Evolutionary conservation across 2,113 vertebrate genomes (phyloP), one percentile per base, ranked within the genome.

Genomic region (Pleuronectes platessa): DNA sequence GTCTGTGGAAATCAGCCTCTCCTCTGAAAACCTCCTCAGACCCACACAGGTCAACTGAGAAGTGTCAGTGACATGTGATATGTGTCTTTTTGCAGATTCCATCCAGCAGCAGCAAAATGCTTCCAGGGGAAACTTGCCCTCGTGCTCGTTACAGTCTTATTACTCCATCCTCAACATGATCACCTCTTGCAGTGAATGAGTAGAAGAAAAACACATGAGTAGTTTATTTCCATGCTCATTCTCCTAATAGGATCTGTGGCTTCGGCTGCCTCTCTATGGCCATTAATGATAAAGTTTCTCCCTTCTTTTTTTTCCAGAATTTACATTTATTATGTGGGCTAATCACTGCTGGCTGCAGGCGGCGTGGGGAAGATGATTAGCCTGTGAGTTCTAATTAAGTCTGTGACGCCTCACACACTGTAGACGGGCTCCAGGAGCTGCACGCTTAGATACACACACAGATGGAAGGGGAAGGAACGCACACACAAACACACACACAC

Each of bases 321-420:
- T 82, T 86, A 82, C 74, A 78, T 88, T 77, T 81, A 83, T 86
- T 81, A 88, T 80, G 81, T 83, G 78, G 78, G 78, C 61, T 87
- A 90, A 87, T 91, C 90, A 89, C 77, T 60, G 84, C 62, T 80
- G 72, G 81, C 92, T 86, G 26, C 31, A 74, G 90, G 88, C 76
- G 62, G 79, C 85, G 84, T 84, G 81, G 86, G 82, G 82, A 91
- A 90, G 87, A 88, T 90, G 88, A 93, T 92, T 93, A 93, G 88
- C 81, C 75, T 75, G 81, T 86, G 90, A 89, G 87, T 84, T 90
- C 86, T 93, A 93, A 94, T 94, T 90, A 94, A 93, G 89, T 83
- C 81, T 84, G 84, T 75, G 82, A 92, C 89, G 85, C 76, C 71
- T 86, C 81, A 80, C 85, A 88, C 87, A 85, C 78, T 77, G 10